A percentile compares a stretch with the other conserved stretches of the same genome.
Evolutionary conservation across 2,888 invertebrate genomes (phyloP).

Genomic region (Drosophila hawaiiensis): DNA sequence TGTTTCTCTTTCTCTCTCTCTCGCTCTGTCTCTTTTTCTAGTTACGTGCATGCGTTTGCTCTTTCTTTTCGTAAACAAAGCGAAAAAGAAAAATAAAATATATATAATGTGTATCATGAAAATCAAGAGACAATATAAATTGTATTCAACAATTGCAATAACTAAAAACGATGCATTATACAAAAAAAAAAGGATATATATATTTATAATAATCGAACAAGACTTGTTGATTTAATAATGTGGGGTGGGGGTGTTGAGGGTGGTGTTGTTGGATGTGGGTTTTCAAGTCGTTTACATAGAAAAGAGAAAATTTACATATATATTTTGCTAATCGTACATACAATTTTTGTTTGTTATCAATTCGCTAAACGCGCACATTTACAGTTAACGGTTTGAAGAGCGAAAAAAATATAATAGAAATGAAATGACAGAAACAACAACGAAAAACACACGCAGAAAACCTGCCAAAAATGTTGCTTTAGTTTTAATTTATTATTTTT

Average conservation of each 20-base stretch:
- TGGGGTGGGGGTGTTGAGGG: background rate
- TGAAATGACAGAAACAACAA: constrained; percentile 18
- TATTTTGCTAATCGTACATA: constrained; percentile 67
- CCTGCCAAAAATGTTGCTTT: constrained; percentile 18
- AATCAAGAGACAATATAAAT: constrained; percentile 29
- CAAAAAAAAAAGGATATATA: constrained; percentile 21
- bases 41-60: constrained; percentile 42
- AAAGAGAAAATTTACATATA: constrained; percentile 50
- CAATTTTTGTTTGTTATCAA: constrained; percentile 46
- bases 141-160: constrained; percentile 38
- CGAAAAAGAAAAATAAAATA: constrained; percentile 12
- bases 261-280: background rate
- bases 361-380: constrained; percentile 49
- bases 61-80: constrained; percentile 12
- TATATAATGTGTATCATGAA: constrained; percentile 16
- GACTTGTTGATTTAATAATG: constrained; percentile 31
- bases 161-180: constrained; percentile 70
- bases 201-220: constrained; percentile 36
- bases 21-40: background rate
- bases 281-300: constrained; percentile 28
- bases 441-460: constrained; percentile 31
- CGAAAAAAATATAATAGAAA: constrained; percentile 11
- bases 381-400: constrained; percentile 15
- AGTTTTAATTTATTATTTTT: background rate
- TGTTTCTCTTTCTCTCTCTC: background rate